Conservation (phyloP, 2,888 invertebrate genomes). For the Cephonodes hylas region DNA sequence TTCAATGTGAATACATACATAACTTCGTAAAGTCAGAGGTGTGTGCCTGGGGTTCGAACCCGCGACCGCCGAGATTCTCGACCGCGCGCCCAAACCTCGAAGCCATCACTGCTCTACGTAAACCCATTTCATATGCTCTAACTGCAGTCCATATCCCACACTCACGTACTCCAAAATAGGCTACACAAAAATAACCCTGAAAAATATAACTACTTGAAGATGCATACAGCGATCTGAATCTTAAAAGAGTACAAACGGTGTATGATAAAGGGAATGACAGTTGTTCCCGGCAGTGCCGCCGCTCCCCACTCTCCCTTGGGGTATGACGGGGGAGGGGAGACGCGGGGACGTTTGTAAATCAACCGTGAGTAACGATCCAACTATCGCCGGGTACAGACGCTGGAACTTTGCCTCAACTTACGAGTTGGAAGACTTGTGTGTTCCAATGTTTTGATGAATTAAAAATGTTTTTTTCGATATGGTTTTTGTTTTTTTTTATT, state of each 20-base stretch:
- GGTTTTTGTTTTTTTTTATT: neutral
- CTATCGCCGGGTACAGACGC: conserved; percentile 40
- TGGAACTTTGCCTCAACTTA: conserved; percentile 36
- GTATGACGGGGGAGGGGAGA: neutral
- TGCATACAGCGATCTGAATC: neutral
- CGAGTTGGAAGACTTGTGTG: conserved; percentile 29
- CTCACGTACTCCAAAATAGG: too few species aligned
- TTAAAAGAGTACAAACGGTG: neutral
- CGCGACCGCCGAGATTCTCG: too few species aligned
- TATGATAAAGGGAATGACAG: conserved; percentile 4
- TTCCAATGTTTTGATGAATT: conserved; percentile 19
- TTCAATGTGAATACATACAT: too few species aligned
- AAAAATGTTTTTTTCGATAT: neutral
- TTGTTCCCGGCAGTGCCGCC: neutral
- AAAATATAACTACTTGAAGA: neutral
- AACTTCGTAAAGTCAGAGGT: too few species aligned
- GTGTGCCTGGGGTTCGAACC: too few species aligned
- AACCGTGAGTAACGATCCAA: conserved; percentile 51
- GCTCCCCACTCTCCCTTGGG: neutral
- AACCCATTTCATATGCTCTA: too few species aligned
- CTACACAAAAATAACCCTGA: neutral
- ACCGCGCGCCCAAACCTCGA: too few species aligned
- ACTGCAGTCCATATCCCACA: too few species aligned
- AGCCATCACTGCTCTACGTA: too few species aligned
- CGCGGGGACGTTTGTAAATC: conserved; percentile 53